Base-by-base conservation (phyloP, 2,888 invertebrate species). In the Macrophya alboannulata region DNA sequence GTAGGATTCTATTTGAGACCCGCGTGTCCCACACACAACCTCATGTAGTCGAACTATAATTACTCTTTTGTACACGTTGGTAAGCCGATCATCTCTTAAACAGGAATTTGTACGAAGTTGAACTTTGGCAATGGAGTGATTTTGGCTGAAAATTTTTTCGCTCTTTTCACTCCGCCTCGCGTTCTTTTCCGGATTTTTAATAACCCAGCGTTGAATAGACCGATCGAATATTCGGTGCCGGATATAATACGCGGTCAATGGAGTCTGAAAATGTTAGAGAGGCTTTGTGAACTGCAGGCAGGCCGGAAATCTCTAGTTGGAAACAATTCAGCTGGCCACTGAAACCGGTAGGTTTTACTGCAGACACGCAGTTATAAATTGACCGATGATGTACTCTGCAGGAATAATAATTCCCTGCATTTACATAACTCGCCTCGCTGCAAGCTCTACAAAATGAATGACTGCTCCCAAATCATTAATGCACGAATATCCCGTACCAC, bases 1-100 rank as follows among this genome's bases (percentile, higher is more conserved):
- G 21, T 79, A 10, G 40, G 37, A 79, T 79, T 79, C 79, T 79
- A 79, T 79, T 79, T 79, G 72, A 17, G 48, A 79, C 79, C 79
- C 37, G 79, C 55, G 40, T 79, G 37, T 79, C 59, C 79, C 31
- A 59, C 55, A 79, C 55, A 40, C 55, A n/a, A 59, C 17, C 40
- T 37, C n/a, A 12, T 17, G 55, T 79, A 40, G 48, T 79, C 55
- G 31, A 59, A 79, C 79, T 79, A 79, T 79, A 79, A 79, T 79
- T 79, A 79, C 79, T 79, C 79, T 79, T 79, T 79, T 79, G 79
- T 79, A 15, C 59, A 21, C 37, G 55, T 37, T 15, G 55, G 55
- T 55, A 79, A 17, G 31, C 55, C 37, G 55, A 79, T 79, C 79
- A 55, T 59, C 17, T 79, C 79, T 55, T 59, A n/a, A 1, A 31